Evolutionary conservation across 2,113 vertebrate genomes (phyloP).

Genomic region (Eurystomus gularis): DNA sequence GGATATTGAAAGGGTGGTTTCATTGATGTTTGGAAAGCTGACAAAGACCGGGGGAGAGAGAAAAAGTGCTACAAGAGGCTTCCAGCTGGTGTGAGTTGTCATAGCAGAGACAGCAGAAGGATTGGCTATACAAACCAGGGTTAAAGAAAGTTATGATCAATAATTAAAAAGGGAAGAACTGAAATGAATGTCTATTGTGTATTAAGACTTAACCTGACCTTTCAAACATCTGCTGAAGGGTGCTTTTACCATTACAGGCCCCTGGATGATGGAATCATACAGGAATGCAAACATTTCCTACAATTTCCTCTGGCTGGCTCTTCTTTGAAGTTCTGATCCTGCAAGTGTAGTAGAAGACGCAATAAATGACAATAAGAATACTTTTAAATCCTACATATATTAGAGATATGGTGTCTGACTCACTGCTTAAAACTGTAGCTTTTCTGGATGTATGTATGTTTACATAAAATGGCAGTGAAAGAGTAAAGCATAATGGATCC

Average conservation of each 20-base stretch:
- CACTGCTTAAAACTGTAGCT: neutral
- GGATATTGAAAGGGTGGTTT: neutral
- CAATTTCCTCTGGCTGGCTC: slow-evolving; percentile 30
- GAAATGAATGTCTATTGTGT: neutral
- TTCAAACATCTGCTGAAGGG: slow-evolving; percentile 31
- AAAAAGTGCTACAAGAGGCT: neutral
- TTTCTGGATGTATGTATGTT: neutral
- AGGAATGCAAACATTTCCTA: slow-evolving; percentile 64
- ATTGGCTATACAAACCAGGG: neutral
- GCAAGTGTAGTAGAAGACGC: neutral
- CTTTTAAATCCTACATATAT: neutral
- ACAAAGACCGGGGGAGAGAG: neutral
- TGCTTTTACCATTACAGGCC: slow-evolving; percentile 19
- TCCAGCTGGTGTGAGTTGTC: neutral
- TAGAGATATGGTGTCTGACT: neutral
- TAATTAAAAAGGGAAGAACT: neutral
- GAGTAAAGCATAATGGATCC: neutral
- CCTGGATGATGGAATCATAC: slow-evolving; percentile 20
- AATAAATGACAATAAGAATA: neutral
- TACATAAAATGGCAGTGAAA: neutral
- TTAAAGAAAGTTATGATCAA: neutral
- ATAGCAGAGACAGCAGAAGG: neutral
- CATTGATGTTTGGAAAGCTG: neutral
- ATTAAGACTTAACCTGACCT: slow-evolving; percentile 29
- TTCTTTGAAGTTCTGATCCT: slow-evolving; percentile 47